Percentiles rank a stretch among this genome's conserved stretches.
These are phyloP conservation scores for Henicopernis longicauda DNA, from an alignment of 2,113 vertebrate genomes.

Conservation along the genomic window DNA sequence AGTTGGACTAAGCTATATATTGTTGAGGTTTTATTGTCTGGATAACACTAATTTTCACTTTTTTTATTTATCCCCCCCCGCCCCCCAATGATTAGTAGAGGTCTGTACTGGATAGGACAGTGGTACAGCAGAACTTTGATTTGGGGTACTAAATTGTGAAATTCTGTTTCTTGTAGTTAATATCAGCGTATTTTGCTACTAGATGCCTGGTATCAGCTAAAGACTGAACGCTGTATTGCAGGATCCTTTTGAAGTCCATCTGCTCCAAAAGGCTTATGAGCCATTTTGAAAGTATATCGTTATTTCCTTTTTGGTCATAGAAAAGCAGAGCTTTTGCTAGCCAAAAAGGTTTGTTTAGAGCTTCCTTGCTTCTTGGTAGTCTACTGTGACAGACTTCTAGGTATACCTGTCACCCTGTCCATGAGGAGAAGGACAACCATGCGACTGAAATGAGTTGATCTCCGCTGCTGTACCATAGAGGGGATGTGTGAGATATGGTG, in stretches of 20 bases:
- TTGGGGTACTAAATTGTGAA: background rate
- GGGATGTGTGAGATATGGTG: background rate
- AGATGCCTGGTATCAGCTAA: background rate
- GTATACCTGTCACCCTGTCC: background rate
- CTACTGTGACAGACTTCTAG: background rate
- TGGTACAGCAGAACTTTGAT: background rate
- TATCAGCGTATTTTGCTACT: background rate
- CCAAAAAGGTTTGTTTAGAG: background rate
- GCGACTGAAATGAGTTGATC: background rate
- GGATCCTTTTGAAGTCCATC: background rate
- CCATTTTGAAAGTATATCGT: background rate
- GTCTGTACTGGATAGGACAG: background rate
- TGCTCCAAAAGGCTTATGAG: background rate
- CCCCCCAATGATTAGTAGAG: accelerated
- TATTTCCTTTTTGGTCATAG: background rate
- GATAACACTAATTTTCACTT: background rate
- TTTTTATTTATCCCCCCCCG: background rate
- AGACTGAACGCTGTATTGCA: background rate
- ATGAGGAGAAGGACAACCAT: background rate
- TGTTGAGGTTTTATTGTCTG: background rate
- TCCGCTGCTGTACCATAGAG: accelerated
- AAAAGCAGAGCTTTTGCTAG: background rate
- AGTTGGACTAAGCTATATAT: background rate
- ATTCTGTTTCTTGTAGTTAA: background rate
- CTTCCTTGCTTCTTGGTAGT: background rate